Percentiles rank a stretch among this genome's conserved stretches.
Conservation (phyloP, 2,797 vertebrate species). For the Alouatta caraya region DNA sequence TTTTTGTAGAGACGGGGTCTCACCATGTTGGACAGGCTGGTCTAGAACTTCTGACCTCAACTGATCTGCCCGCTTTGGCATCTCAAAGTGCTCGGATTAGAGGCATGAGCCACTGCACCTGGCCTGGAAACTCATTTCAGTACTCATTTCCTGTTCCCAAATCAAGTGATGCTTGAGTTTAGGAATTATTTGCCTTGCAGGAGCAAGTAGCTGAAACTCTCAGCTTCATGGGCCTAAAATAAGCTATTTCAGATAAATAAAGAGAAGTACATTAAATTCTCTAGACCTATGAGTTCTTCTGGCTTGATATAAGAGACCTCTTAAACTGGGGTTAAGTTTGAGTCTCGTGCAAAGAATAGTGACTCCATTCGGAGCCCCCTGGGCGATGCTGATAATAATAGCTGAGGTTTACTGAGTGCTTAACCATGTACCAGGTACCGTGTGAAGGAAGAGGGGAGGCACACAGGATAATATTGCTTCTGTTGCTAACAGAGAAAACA, state of each 20-base stretch:
- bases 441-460: background rate
- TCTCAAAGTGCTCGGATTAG: background rate
- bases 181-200: background rate
- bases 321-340: background rate
- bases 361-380: background rate
- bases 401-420: background rate
- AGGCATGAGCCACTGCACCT: background rate
- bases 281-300: background rate
- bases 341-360: background rate
- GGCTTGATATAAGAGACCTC: background rate
- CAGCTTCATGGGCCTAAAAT: background rate
- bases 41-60: background rate
- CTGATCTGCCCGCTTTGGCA: background rate
- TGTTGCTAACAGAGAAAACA: background rate
- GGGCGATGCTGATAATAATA: background rate
- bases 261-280: background rate
- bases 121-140: conserved; percentile 11
- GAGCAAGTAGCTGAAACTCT: background rate
- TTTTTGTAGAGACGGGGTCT: background rate
- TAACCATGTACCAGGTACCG: background rate
- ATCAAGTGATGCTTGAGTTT: background rate
- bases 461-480: background rate
- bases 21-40: background rate
- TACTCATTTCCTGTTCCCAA: background rate
- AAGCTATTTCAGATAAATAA: background rate